A percentile compares a stretch with the other conserved stretches of the same genome.
phyloP scores from a whole-genome alignment of 2,888 invertebrate genomes.

The Tachina fera region DNA sequence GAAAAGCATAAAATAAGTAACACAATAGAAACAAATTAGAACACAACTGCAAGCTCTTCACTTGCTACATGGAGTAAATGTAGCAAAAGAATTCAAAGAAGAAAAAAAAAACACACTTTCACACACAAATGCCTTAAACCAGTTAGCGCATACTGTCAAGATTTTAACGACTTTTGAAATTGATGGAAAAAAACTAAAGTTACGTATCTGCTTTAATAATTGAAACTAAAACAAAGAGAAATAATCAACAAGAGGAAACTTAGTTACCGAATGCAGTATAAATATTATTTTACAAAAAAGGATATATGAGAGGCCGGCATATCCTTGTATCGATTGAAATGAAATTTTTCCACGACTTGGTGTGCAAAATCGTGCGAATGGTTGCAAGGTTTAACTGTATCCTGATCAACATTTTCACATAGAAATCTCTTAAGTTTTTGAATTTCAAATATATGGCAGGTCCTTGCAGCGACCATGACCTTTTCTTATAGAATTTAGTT shows the following conservation, averaged over 20 bases:
- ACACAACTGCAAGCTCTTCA: not conserved
- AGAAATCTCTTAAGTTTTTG: no score
- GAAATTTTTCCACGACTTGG: no score
- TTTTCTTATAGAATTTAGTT: no score
- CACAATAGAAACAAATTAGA: slow-evolving; percentile 47
- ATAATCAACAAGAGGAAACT: not conserved
- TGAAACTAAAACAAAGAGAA: not conserved
- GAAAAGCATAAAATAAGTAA: slow-evolving; percentile 13
- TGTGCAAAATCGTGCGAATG: no score
- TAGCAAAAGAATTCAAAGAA: not conserved
- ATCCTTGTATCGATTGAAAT: no score
- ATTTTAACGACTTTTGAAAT: slow-evolving; percentile 19
- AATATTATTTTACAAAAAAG: no score
- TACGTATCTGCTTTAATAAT: not conserved
- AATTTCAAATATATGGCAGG: no score
- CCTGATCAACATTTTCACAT: no score
- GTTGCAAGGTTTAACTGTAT: no score
- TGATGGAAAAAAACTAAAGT: not conserved
- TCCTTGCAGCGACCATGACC: no score
- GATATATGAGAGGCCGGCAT: no score
- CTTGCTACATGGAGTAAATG: not conserved
- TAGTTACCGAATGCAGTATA: no score
- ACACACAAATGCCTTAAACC: slow-evolving; percentile 1
- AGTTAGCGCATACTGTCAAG: not conserved
- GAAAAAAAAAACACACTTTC: not conserved